Evolutionary conservation across 92 coral and sea anemone species (phyloP), one percentile per base, ranked within the genome.

Genomic region (Pocillopora meandrina): DNA sequence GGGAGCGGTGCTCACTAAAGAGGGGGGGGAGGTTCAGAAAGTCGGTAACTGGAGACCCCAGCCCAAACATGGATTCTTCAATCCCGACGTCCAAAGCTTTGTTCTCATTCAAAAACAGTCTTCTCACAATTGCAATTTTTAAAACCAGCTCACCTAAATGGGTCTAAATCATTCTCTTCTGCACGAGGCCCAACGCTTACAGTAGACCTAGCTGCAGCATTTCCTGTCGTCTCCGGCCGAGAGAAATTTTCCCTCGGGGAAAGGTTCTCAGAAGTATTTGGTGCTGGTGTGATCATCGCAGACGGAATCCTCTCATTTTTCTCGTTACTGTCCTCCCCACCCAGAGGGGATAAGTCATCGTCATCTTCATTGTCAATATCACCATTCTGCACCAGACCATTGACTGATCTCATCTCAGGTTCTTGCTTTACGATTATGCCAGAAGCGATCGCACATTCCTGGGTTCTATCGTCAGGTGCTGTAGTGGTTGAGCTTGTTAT

Each of bases 271-370:
- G 23, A 59, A 19, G 55, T 20, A n/a, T 70, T 71, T 18, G 57
- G 5, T 10, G 21, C 36, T 18, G 33, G 52, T 20, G 67, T 17
- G 0, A 57, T 21, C 9, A 23, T 81, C 26, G 49, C 36, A 71
- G 69, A 33, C 55, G 7, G 34, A 16, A 33, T 17, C 18, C 15
- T 6, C 12, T 26, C 79, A 36, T 83, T 83, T 59, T 79, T 78
- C 47, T 79, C 83, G 64, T 81, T 85, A 55, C 86, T 83, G 21
- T 90, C 90, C 52, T 84, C 76, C 31, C 91, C 94, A 56, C 78
- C 91, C 55, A 91, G 84, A 12, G 91, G 89, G 26, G 94, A 91
- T 15, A 91, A 47, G 72, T 92, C 87, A 69, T 87, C 95, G 76
- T 87, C 86, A 55, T 88, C 93, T 74, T 85, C 85, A 56, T 42